phyloP scores from a whole-genome alignment of 92 coral and sea anemone species.

The Muricea muricata region DNA sequence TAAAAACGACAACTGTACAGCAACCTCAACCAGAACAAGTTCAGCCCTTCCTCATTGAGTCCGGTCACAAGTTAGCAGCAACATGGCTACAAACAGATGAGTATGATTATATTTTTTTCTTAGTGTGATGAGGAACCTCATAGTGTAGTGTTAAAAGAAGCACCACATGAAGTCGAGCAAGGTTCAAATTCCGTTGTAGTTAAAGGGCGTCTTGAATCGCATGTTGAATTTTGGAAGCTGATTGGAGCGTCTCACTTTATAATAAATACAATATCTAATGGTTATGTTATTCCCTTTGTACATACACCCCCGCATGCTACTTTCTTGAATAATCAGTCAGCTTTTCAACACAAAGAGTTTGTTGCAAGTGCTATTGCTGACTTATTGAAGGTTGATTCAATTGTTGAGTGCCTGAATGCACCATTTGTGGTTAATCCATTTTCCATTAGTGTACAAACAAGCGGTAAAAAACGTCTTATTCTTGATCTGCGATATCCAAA shows the following conservation, averaged over 20 bases:
- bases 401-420: constrained; percentile 42
- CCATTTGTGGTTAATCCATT: constrained; percentile 60
- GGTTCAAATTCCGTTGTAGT: too few species aligned
- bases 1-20: too few species aligned
- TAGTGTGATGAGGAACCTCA: too few species aligned
- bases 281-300: constrained; percentile 61
- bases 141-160: too few species aligned
- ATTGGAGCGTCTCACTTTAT: constrained; percentile 57
- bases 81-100: not conserved
- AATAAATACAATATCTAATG: constrained; percentile 40
- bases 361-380: constrained; percentile 51
- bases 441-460: constrained; percentile 59
- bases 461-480: constrained; percentile 64
- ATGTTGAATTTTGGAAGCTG: constrained; percentile 45
- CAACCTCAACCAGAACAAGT: too few species aligned
- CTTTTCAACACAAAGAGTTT: constrained; percentile 41
- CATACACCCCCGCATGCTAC: constrained; percentile 43
- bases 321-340: constrained; percentile 58
- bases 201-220: constrained; percentile 44
- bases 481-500: constrained; percentile 50
- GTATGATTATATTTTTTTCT: not conserved
- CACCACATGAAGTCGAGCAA: too few species aligned
- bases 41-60: too few species aligned
- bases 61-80: too few species aligned
- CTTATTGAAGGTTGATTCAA: constrained; percentile 40